A percentile compares a stretch with the other conserved stretches of the same genome.
These are phyloP conservation scores for Epinephelus cyanopodus DNA, from an alignment of 2,113 vertebrate genomes.

Conservation along the genomic window DNA sequence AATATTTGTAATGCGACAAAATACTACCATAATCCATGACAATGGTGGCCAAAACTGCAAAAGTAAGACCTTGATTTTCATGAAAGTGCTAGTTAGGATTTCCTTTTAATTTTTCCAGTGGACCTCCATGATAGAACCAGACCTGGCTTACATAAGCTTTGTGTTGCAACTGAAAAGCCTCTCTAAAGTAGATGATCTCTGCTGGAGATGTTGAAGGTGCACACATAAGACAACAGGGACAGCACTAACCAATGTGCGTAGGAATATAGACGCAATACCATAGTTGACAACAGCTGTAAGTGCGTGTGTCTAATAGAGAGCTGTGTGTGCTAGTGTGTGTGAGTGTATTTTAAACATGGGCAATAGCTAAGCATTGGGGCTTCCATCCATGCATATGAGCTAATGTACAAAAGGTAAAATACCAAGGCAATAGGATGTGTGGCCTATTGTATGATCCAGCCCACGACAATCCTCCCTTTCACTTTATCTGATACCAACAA, in stretches of 20 bases:
- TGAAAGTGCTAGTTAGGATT: neutral
- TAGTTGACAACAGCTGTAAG: conserved; percentile 29
- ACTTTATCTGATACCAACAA: conserved; percentile 22
- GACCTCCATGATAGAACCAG: conserved; percentile 55
- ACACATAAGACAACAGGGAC: conserved; percentile 57
- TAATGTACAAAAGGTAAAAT: conserved; percentile 57
- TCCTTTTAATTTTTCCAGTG: neutral
- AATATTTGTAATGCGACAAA: neutral
- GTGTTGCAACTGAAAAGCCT: conserved; percentile 33
- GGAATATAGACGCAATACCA: conserved; percentile 25
- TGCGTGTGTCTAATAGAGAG: conserved; percentile 31
- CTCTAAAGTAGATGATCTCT: conserved; percentile 24
- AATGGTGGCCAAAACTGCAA: conserved; percentile 13
- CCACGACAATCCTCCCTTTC: conserved; percentile 60
- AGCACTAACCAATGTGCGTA: conserved; percentile 23
- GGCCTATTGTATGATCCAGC: conserved; percentile 42
- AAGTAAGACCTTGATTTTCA: neutral
- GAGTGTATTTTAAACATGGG: conserved; percentile 57
- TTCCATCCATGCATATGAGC: conserved; percentile 75
- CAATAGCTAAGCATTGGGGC: conserved; percentile 81
- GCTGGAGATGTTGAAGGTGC: conserved; percentile 51
- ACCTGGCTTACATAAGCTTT: neutral
- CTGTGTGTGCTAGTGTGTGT: conserved; percentile 22
- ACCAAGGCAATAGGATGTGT: conserved; percentile 60
- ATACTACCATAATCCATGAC: neutral